A percentile compares a stretch with the other conserved stretches of the same genome.
Conservation (phyloP, 35 echinoderm and acorn worm species). For the Patiria miniata region DNA sequence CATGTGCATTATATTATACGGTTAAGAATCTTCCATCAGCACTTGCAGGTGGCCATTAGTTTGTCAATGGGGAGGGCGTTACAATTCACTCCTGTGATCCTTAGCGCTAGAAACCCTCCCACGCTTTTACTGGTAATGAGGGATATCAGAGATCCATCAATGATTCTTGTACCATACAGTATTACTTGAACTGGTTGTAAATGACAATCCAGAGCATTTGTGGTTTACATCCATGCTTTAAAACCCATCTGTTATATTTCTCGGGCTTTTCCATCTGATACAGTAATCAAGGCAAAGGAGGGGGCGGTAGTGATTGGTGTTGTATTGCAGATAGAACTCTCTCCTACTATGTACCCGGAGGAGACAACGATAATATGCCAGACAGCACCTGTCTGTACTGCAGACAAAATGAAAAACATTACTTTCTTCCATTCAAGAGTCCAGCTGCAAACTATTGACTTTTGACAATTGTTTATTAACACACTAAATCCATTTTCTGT, state of each 20-base stretch:
- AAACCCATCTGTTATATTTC: not conserved
- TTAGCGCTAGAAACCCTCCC: no score
- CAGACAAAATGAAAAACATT: no score
- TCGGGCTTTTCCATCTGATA: not conserved
- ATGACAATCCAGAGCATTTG: not conserved
- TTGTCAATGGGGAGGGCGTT: not conserved
- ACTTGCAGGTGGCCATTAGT: constrained; percentile 16
- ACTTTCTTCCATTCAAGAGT: no score
- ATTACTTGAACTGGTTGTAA: not conserved
- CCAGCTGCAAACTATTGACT: no score
- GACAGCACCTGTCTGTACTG: no score
- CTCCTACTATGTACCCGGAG: no score
- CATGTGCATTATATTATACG: no score
- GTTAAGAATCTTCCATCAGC: not conserved
- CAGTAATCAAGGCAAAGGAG: constrained; percentile 12
- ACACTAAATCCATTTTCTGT: no score
- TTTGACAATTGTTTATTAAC: no score
- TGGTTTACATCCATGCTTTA: not conserved
- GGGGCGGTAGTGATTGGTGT: not conserved
- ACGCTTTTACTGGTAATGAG: no score
- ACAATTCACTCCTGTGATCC: not conserved
- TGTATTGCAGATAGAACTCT: constrained; percentile 5
- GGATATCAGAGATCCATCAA: no score
- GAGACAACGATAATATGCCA: not conserved
- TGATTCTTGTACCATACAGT: no score